phyloP scores from a whole-genome alignment of 2,888 invertebrate species.

The Ferrisia virgata region DNA sequence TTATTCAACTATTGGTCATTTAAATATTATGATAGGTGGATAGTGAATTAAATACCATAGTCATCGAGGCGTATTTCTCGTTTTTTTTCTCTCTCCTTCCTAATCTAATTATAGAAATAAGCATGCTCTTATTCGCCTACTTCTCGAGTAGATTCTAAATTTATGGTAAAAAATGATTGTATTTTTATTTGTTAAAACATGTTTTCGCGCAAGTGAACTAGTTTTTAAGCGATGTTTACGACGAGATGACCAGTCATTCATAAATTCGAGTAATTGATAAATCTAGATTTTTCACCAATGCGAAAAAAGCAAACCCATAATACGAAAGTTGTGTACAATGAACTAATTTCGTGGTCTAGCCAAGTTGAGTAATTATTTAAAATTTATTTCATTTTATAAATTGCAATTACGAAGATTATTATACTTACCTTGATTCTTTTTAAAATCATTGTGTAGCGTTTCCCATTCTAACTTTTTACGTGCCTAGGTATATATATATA shows the following conservation, averaged over 20 bases:
- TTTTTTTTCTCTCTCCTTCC: background rate
- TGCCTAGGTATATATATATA: no score
- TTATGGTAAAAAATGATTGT: background rate
- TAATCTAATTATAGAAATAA: background rate
- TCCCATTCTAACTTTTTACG: no score
- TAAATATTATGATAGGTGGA: background rate
- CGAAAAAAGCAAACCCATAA: background rate
- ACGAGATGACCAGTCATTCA: background rate
- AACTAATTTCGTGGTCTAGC: background rate
- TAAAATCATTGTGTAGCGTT: no score
- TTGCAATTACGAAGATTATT: no score
- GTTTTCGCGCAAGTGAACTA: background rate
- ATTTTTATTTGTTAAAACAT: background rate
- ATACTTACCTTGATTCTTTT: no score
- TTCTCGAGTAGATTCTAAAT: background rate
- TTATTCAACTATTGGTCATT: background rate
- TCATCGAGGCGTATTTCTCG: background rate
- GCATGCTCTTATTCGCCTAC: background rate
- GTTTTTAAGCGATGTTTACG: background rate
- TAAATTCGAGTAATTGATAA: background rate
- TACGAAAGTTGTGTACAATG: background rate
- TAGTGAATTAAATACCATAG: background rate
- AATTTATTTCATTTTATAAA: background rate
- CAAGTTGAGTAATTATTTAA: background rate
- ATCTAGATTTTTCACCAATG: background rate